phyloP scores from a whole-genome alignment of 2,113 vertebrate genomes.

The Microcebus ravelobensis region DNA sequence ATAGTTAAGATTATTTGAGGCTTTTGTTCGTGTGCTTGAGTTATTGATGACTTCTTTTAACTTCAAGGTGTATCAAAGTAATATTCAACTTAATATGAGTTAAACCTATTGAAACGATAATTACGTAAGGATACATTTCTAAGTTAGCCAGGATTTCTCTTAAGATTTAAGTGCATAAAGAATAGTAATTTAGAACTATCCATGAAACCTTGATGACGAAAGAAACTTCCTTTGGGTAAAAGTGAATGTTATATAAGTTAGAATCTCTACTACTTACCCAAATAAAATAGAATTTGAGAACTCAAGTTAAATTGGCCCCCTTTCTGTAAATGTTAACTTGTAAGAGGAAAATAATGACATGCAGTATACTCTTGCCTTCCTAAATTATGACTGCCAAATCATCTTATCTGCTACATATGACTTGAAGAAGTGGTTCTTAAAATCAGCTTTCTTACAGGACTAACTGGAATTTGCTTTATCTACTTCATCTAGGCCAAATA shows the following conservation, averaged over 20 bases:
- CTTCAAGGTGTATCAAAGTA: constrained; percentile 65
- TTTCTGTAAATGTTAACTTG: not conserved
- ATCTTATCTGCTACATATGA: not conserved
- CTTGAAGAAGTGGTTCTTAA: constrained; percentile 27
- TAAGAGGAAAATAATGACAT: not conserved
- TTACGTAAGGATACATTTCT: constrained; percentile 27
- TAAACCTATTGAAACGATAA: constrained; percentile 59
- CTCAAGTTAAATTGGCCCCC: not conserved
- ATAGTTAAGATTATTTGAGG: not conserved
- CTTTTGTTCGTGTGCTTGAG: constrained; percentile 43
- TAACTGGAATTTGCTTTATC: not conserved
- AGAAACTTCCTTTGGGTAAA: not conserved
- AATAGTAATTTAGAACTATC: constrained; percentile 17
- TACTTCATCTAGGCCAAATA: not conserved
- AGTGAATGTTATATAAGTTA: not conserved
- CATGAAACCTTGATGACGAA: not conserved
- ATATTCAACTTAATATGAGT: constrained; percentile 38
- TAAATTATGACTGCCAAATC: not conserved
- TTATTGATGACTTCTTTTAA: constrained; percentile 55
- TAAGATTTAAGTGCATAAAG: constrained; percentile 30
- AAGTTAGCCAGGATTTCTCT: constrained; percentile 20
- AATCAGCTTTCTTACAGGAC: not conserved
- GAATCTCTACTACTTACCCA: not conserved
- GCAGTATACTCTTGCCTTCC: not conserved
- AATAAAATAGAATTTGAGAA: constrained; percentile 28